These are phyloP conservation scores for Thymelicus acteon DNA, from an alignment of 2,888 invertebrate species.

Conservation along the genomic window DNA sequence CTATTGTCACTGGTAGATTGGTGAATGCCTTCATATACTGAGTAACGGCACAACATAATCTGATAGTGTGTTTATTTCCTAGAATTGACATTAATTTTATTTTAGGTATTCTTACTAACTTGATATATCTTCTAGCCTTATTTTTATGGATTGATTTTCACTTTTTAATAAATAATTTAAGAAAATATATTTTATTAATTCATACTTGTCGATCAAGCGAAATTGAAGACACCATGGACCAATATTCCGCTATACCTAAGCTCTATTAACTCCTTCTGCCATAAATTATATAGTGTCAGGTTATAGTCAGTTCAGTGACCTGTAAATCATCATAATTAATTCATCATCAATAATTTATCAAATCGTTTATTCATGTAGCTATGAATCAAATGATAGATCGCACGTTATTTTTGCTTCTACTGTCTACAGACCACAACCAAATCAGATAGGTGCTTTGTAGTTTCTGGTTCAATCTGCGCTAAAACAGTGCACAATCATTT, in stretches of 20 bases:
- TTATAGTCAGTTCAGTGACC: constrained; percentile 5
- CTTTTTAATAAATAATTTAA: constrained; percentile 77
- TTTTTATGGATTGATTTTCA: constrained; percentile 80
- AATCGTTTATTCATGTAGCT: constrained; percentile 1
- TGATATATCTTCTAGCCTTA: constrained; percentile 65
- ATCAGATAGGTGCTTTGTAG: no score
- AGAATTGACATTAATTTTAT: constrained; percentile 71
- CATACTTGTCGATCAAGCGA: neutral
- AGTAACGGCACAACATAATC: constrained; percentile 42
- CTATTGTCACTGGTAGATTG: constrained; percentile 19
- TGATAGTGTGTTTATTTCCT: constrained; percentile 57
- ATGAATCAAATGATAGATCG: neutral
- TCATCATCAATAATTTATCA: constrained; percentile 13
- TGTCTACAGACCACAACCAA: no score
- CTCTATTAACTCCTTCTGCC: no score
- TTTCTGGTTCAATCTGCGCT: no score
- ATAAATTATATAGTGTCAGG: no score
- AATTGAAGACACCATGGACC: no score
- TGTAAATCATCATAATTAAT: constrained; percentile 6
- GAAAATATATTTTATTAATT: constrained; percentile 49
- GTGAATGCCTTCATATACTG: constrained; percentile 34
- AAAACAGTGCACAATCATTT: no score
- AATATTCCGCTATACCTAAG: no score
- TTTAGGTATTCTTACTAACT: constrained; percentile 68
- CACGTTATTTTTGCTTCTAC: neutral